Base-by-base conservation (phyloP, 2,113 vertebrate species). In the Speoplatyrhinus poulsoni region DNA sequence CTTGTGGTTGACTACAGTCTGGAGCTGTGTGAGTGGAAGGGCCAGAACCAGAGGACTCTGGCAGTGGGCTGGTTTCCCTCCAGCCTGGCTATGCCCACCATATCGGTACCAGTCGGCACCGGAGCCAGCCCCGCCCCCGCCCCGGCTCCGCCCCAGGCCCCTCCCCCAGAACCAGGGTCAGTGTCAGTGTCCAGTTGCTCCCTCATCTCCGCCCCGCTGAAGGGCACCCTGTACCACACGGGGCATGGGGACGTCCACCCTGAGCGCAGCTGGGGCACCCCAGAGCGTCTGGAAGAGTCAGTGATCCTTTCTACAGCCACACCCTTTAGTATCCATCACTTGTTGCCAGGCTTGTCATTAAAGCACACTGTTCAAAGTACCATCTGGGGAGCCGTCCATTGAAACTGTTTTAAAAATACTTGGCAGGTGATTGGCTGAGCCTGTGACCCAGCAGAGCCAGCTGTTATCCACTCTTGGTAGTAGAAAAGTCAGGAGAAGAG, bases 21-120 rank as follows among this genome's bases (percentile, higher is more conserved):
- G 0, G 92, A 95, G 59, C 59, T 92, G 9, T 54, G 72, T n/a
- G 93, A 92, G 74, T 97, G 95, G 95, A 92, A 88, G 36, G 96
- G 95, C 0, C 96, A 97, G 87, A 96, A 96, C 59, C 91, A 93
- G 36, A 91, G 91, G 48, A 95, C 94, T 0, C 76, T 95, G 65
- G 65, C 58, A 8, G 78, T 92, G 1, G 95, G 95, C 65, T 92
- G 77, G 85, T 97, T 96, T 80, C 94, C 94, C 0, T 83, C 92
- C 0, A 82, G 83, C 0, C 65, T 93, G 3, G 78, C 84, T 0
- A 69, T 12, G 0, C 77, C 86, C 0, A 46, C 64, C 3, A 48
- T 61, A 1, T 70, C 70, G 12, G 49, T 66, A 26, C n/a, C 67
- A 1, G 26, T 16, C 17, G 12, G 55, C 11, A 57, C 59, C n/a